Percentiles rank a stretch among this genome's conserved stretches.
Evolutionary conservation across 1,140 invertebrate genomes (phyloP).

Genomic region (Hypsibius dujardini): DNA sequence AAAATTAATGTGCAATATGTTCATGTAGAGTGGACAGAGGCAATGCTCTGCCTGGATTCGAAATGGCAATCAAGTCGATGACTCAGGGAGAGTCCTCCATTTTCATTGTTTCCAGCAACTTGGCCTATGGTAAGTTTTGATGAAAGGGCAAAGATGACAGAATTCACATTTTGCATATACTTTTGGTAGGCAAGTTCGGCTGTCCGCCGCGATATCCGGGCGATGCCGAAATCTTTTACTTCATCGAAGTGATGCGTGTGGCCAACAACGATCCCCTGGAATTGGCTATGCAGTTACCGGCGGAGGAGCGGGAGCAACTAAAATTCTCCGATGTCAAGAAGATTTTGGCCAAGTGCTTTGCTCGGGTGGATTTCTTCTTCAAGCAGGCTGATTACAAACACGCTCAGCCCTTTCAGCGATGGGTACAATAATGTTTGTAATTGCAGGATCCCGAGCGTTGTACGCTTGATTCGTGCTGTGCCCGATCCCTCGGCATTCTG

Average conservation of each 20-base stretch:
- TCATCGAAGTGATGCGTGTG: background rate
- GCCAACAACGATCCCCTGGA: background rate
- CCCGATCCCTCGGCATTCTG: background rate
- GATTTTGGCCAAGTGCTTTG: background rate
- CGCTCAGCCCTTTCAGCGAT: background rate
- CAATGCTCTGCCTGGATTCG: constrained; percentile 4
- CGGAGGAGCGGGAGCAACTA: background rate
- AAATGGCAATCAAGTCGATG: constrained; percentile 1
- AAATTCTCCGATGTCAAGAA: background rate
- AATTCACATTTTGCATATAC: no score
- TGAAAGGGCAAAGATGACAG: no score
- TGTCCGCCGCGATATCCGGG: constrained; percentile 4
- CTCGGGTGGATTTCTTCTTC: background rate
- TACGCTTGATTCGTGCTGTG: background rate
- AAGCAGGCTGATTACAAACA: background rate
- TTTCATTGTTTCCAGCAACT: constrained; percentile 10
- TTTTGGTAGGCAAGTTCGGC: background rate
- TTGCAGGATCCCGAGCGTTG: background rate
- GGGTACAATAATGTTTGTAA: background rate
- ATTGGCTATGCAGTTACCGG: background rate
- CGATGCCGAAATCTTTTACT: background rate
- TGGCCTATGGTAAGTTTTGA: background rate
- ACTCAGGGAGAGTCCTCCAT: background rate
- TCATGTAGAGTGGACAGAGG: background rate
- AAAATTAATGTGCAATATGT: no score